Evolutionary conservation across 2,888 invertebrate genomes (phyloP).

Genomic region (Diarsia mendica): DNA sequence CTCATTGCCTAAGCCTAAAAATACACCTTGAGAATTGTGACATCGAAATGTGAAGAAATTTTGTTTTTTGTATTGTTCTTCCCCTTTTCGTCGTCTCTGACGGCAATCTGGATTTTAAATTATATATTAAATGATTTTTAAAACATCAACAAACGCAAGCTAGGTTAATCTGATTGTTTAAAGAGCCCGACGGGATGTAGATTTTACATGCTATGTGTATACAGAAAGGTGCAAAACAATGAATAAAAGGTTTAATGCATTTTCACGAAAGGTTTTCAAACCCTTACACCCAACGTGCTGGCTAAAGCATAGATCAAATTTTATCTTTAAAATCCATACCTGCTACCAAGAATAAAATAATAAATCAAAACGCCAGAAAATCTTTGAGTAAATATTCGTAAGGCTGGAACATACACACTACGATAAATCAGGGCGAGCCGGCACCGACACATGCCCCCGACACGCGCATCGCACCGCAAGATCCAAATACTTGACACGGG

Average conservation of each 20-base stretch:
- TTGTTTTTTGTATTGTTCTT: neutral
- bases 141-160: neutral
- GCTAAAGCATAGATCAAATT: constrained; percentile 28
- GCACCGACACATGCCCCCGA: constrained; percentile 67
- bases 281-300: constrained; percentile 8
- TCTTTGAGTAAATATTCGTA: constrained; percentile 64
- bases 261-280: neutral
- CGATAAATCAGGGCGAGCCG: constrained; percentile 68
- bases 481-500: constrained; percentile 63
- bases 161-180: neutral
- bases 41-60: neutral
- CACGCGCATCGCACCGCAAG: constrained; percentile 67
- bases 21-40: neutral
- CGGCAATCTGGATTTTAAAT: neutral
- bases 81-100: neutral
- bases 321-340: constrained; percentile 55
- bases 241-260: neutral
- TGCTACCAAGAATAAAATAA: constrained; percentile 49
- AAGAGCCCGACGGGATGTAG: neutral
- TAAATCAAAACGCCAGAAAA: constrained; percentile 62
- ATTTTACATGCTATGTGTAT: neutral
- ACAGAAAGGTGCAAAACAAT: no score
- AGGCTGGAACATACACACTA: constrained; percentile 50
- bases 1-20: neutral
- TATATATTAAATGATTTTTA: neutral